Percentiles rank a stretch among this genome's conserved stretches.
Evolutionary conservation across 1,140 invertebrate species (phyloP).

Genomic region (Lamellibrachia luymesi): DNA sequence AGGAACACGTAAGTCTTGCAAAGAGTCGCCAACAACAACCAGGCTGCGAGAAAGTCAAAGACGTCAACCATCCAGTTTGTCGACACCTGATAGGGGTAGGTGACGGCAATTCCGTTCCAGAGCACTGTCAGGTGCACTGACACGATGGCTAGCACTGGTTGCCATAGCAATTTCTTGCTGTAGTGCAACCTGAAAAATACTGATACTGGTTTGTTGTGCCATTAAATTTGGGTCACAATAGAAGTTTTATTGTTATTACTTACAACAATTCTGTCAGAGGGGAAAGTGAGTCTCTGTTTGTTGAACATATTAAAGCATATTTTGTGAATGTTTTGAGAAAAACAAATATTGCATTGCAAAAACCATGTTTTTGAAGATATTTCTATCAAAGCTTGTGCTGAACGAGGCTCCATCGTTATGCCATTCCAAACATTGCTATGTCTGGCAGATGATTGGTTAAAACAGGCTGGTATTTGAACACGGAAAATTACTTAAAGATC

Average conservation of each 20-base stretch:
- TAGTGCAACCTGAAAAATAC: conserved; percentile 12
- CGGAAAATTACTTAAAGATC: no score
- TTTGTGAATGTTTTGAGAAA: not conserved
- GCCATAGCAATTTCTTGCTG: not conserved
- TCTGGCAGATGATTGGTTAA: no score
- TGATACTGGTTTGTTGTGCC: no score
- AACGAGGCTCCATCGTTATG: no score
- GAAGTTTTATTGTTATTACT: no score
- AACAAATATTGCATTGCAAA: not conserved
- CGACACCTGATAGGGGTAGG: not conserved
- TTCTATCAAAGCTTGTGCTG: no score
- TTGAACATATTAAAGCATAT: not conserved
- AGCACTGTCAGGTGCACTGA: conserved; percentile 11
- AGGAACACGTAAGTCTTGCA: not conserved
- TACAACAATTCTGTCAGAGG: no score
- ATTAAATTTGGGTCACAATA: no score
- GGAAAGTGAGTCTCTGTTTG: not conserved
- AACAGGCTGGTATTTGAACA: no score
- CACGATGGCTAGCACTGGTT: conserved; percentile 13
- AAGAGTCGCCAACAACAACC: not conserved
- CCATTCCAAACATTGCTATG: no score
- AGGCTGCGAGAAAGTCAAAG: not conserved
- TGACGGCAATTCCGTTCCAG: not conserved
- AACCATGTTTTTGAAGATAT: not conserved
- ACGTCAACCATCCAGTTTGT: not conserved